Evolutionary conservation across 2,888 invertebrate genomes (phyloP).

Genomic region (Brachypterus glaber): DNA sequence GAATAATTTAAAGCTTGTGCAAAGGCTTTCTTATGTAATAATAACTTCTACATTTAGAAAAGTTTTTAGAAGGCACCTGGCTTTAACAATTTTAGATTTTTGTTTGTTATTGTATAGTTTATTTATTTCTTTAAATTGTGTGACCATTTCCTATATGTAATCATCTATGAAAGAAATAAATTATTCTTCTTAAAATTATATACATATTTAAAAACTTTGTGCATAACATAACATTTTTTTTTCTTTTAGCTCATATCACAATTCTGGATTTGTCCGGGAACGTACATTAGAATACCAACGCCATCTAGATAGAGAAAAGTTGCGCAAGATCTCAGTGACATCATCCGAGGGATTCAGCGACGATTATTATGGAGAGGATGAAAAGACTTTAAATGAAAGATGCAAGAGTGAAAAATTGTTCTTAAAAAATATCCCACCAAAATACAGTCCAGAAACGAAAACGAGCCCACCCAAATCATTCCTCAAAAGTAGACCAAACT

Average conservation of each 20-base stretch:
- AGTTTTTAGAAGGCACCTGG: too few relatives aligned
- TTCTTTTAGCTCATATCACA: constrained; percentile 26
- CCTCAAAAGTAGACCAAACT: constrained; percentile 28
- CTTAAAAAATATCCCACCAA: too few relatives aligned
- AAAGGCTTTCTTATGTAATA: too few relatives aligned
- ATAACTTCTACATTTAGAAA: too few relatives aligned
- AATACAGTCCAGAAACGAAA: constrained; percentile 4
- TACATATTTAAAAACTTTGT: too few relatives aligned
- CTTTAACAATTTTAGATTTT: too few relatives aligned
- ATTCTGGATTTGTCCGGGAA: constrained; percentile 43
- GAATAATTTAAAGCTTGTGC: too few relatives aligned
- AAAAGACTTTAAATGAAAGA: constrained; percentile 61
- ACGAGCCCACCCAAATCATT: constrained; percentile 28
- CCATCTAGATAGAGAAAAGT: constrained; percentile 41
- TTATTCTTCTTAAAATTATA: too few relatives aligned
- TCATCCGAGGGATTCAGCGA: constrained; percentile 38
- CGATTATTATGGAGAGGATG: constrained; percentile 48
- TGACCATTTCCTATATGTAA: too few relatives aligned
- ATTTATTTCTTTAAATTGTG: too few relatives aligned
- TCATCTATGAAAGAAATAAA: too few relatives aligned
- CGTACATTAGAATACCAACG: constrained; percentile 44
- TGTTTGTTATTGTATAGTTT: too few relatives aligned
- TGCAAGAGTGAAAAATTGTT: constrained; percentile 40
- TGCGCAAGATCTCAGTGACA: constrained; percentile 32
- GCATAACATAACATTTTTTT: not conserved